phyloP scores from a whole-genome alignment of 1,140 invertebrate species.

The Saccostrea cuccullata region DNA sequence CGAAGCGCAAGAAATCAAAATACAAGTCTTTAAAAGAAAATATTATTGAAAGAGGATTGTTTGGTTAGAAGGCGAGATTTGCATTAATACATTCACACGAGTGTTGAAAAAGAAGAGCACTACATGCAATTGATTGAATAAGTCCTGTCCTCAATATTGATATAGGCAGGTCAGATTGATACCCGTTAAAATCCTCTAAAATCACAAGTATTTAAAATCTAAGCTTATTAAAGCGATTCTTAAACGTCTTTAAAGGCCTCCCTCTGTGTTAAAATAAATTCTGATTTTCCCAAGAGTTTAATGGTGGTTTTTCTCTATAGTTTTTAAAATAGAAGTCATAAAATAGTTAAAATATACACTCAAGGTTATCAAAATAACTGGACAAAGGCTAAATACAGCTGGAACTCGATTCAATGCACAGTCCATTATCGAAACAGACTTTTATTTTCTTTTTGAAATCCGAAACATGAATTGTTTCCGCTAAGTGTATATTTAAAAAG shows the following conservation, averaged over 20 bases:
- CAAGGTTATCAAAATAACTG: background rate
- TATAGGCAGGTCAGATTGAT: background rate
- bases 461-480: background rate
- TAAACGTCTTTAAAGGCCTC: slow-evolving; percentile 27
- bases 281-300: slow-evolving; percentile 2
- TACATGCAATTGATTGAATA: slow-evolving; percentile 18
- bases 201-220: slow-evolving; percentile 27
- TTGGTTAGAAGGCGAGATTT: slow-evolving; percentile 19
- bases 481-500: background rate
- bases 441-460: background rate
- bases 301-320: background rate
- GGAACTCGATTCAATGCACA: background rate
- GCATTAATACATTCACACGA: background rate
- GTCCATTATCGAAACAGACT: background rate
- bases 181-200: background rate
- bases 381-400: background rate
- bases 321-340: slow-evolving; percentile 27
- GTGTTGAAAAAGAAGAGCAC: slow-evolving; percentile 11
- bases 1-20: background rate
- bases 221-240: slow-evolving; percentile 8
- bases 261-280: slow-evolving; percentile 17
- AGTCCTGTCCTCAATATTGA: slow-evolving; percentile 24
- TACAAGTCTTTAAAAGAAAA: slow-evolving; percentile 1
- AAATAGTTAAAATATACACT: background rate
- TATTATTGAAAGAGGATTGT: background rate